Evolutionary conservation across 2,113 vertebrate species (phyloP).

Genomic region (Stegastes partitus): DNA sequence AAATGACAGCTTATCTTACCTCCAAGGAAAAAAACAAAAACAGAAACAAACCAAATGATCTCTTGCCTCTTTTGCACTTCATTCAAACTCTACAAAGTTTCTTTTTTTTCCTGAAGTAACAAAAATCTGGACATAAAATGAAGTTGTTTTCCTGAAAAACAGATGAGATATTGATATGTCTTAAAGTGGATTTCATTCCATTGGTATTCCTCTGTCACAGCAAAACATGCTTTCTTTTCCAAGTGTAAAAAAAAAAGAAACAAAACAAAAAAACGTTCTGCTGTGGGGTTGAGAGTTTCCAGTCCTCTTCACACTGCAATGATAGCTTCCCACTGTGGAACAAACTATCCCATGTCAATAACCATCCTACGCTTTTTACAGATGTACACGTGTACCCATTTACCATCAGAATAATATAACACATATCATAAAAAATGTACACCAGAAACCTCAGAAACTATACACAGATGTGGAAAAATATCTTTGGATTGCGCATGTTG

Average conservation of each 20-base stretch:
- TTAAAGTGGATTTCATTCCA: constrained; percentile 63
- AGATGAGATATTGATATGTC: constrained; percentile 76
- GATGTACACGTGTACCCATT: constrained; percentile 80
- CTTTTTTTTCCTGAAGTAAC: constrained; percentile 72
- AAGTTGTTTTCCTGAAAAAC: constrained; percentile 69
- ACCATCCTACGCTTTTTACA: constrained; percentile 69
- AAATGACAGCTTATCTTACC: constrained; percentile 81
- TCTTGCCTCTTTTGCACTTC: constrained; percentile 72
- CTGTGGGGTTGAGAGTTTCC: constrained; percentile 17
- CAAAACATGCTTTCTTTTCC: constrained; percentile 52
- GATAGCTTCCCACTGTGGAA: constrained; percentile 47
- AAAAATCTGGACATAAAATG: constrained; percentile 72
- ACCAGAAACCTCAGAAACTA: constrained; percentile 76
- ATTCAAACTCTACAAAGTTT: constrained; percentile 71
- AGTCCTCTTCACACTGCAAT: constrained; percentile 32
- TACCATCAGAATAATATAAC: constrained; percentile 74
- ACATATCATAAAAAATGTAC: constrained; percentile 71
- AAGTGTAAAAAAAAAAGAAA: constrained; percentile 43
- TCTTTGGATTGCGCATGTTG: constrained; percentile 87
- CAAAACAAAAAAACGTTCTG: constrained; percentile 25
- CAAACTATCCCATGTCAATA: constrained; percentile 54
- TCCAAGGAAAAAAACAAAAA: constrained; percentile 63
- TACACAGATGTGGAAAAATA: constrained; percentile 83
- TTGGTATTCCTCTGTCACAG: constrained; percentile 60
- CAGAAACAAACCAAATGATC: constrained; percentile 51